These are phyloP conservation scores for Hemicordylus capensis DNA, from an alignment of 2,113 vertebrate genomes.

Conservation along the genomic window DNA sequence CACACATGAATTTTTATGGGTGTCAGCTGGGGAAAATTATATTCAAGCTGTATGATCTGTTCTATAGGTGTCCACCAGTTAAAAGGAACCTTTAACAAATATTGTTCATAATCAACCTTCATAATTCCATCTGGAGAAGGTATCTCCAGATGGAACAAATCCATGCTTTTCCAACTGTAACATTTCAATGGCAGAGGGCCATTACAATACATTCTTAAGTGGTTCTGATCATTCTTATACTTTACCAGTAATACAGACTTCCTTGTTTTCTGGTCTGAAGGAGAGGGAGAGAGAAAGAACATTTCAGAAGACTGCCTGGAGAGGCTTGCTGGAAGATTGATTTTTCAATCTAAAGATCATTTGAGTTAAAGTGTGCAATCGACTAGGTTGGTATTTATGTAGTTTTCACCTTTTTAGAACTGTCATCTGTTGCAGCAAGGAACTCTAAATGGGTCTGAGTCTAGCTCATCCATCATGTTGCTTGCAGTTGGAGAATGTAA, in stretches of 20 bases:
- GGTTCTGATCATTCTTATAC: background rate
- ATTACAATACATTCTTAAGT: background rate
- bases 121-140: background rate
- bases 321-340: conserved; percentile 25
- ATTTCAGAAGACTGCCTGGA: conserved; percentile 21
- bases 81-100: background rate
- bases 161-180: background rate
- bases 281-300: background rate
- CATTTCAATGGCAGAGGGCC: background rate
- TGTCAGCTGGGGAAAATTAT: background rate
- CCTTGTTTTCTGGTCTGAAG: conserved; percentile 4
- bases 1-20: background rate
- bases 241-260: background rate
- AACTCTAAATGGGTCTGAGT: conserved; percentile 3
- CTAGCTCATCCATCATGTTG: conserved; percentile 13
- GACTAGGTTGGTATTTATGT: background rate
- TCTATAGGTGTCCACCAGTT: background rate
- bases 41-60: background rate
- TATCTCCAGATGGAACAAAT: background rate
- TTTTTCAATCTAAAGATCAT: conserved; percentile 20
- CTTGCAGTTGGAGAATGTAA: background rate
- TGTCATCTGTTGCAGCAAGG: conserved; percentile 30
- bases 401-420: conserved; percentile 33
- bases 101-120: background rate
- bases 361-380: conserved; percentile 17